phyloP scores from a whole-genome alignment of 2,113 vertebrate species.

The Hippocampus abdominalis region DNA sequence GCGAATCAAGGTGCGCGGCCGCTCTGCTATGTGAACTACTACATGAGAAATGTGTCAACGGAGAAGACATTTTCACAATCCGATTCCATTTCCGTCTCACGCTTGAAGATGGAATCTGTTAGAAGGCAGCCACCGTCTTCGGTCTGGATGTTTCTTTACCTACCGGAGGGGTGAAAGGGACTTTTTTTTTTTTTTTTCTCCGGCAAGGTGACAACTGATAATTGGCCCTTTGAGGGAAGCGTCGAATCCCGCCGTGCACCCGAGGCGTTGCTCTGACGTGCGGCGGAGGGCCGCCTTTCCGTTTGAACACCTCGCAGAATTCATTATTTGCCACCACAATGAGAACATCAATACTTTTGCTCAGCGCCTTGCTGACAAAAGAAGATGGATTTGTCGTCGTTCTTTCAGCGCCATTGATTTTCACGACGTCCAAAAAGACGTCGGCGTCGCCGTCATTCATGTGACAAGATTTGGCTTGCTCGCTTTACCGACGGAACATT shows the following conservation, averaged over 20 bases:
- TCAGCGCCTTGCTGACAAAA: constrained; percentile 9
- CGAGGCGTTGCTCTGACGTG: constrained; percentile 8
- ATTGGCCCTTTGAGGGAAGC: neutral
- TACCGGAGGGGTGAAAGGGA: constrained; percentile 8
- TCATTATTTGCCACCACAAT: neutral
- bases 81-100: neutral
- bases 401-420: constrained; percentile 24
- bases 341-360: constrained; percentile 32
- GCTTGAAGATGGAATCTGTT: constrained; percentile 20
- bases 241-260: constrained; percentile 7
- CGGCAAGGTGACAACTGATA: constrained; percentile 10
- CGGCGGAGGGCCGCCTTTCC: constrained; percentile 21
- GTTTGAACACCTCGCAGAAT: constrained; percentile 14
- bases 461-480: neutral
- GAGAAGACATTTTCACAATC: neutral
- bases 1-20: no score
- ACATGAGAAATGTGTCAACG: neutral
- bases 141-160: neutral
- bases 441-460: neutral
- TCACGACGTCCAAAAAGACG: constrained; percentile 2
- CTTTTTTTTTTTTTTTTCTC: neutral
- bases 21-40: no score
- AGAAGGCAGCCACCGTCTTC: constrained; percentile 1
- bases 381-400: constrained; percentile 3
- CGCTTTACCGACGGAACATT: neutral